These are phyloP conservation scores for Melanotaenia duboulayi DNA, from an alignment of 2,113 vertebrate species.

Conservation along the genomic window DNA sequence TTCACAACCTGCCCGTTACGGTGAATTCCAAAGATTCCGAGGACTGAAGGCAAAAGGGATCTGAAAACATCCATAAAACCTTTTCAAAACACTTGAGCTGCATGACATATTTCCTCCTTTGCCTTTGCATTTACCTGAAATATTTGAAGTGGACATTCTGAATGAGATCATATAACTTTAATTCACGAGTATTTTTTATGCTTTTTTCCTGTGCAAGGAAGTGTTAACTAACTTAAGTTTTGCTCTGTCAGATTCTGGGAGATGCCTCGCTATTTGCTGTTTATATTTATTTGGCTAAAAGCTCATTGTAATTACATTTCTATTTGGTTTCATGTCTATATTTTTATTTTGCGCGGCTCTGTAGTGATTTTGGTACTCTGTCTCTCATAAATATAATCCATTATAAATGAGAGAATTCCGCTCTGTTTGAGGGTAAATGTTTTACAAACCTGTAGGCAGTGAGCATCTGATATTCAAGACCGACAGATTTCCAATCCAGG, in stretches of 20 bases:
- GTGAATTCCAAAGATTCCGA: slow-evolving; percentile 22
- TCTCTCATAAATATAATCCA: not conserved
- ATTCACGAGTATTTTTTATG: not conserved
- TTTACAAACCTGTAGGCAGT: slow-evolving; percentile 14
- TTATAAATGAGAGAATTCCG: not conserved
- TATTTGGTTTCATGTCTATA: not conserved
- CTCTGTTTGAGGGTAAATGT: slow-evolving; percentile 1
- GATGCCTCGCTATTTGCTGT: not conserved
- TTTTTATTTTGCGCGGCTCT: not conserved
- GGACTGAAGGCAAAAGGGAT: not conserved
- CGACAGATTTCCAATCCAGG: slow-evolving; percentile 24
- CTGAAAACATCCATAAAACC: slow-evolving; percentile 24
- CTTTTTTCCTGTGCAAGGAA: too few species aligned
- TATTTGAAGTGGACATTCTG: not conserved
- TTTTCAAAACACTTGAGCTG: slow-evolving; percentile 8
- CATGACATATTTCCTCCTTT: not conserved
- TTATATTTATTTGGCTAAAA: not conserved
- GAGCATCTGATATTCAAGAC: slow-evolving; percentile 5
- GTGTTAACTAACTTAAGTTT: too few species aligned
- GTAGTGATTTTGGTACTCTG: not conserved
- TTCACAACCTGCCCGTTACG: not conserved
- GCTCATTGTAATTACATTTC: not conserved
- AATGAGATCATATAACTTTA: not conserved
- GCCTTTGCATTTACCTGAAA: not conserved
- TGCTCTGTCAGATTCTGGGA: not conserved